These are phyloP conservation scores for Tuberolachnus salignus DNA, from an alignment of 2,888 invertebrate genomes.

Conservation along the genomic window DNA sequence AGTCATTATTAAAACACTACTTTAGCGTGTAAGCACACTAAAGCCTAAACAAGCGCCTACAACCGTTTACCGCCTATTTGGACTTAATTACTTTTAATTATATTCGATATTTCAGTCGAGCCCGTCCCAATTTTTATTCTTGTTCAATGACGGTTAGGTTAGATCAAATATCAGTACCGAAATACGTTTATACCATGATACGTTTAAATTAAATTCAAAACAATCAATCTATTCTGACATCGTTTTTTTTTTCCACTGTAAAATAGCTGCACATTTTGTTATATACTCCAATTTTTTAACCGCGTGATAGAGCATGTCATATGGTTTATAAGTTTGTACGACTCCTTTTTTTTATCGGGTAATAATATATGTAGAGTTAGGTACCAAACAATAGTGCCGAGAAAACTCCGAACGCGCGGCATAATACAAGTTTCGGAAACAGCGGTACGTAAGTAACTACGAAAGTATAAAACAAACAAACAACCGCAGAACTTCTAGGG, in stretches of 20 bases:
- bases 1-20: background rate
- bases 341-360: too few species aligned
- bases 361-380: too few species aligned
- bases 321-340: too few species aligned
- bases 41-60: background rate
- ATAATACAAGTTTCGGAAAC: background rate
- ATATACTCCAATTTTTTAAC: too few species aligned
- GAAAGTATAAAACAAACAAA: background rate
- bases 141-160: background rate
- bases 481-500: background rate
- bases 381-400: too few species aligned
- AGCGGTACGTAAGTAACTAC: background rate
- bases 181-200: too few species aligned
- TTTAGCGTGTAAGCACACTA: background rate
- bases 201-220: too few species aligned
- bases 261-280: too few species aligned
- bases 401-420: too few species aligned
- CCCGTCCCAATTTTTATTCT: background rate
- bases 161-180: background rate
- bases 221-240: too few species aligned
- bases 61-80: background rate
- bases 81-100: conserved; percentile 1
- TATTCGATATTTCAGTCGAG: background rate
- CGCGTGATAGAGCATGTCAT: too few species aligned
- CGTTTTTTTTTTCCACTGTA: too few species aligned